Evolutionary conservation across 2,888 invertebrate genomes (phyloP), one percentile per base, ranked within the genome.

Genomic region (Drosophila prostipennis): DNA sequence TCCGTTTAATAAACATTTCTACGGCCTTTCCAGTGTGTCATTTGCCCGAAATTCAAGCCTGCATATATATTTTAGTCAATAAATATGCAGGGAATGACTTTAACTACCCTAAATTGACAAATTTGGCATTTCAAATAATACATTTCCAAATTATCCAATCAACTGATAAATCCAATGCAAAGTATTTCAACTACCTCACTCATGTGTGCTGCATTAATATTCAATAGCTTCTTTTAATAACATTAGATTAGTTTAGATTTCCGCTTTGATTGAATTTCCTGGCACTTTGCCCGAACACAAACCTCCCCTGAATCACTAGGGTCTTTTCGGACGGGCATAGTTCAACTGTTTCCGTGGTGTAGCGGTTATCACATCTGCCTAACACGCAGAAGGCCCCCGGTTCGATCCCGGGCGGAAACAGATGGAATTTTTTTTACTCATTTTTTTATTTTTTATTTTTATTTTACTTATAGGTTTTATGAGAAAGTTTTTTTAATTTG

Each of bases 341-440:
- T 8, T 3, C 78, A 87, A 2, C 74, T 76, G 92, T 90, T 91
- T 91, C 90, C 87, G 91, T 91, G 89, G 92, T 92, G 91, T 91
- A 93, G 90, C 84, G 92, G 89, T 92, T 92, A 92, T 92, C 92
- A 92, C 92, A 91, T 92, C 91, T 91, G 92, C 92, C 92, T 92
- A 91, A 92, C 92, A 92, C 92, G 92, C 92, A 91, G 91, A 92
- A 92, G 92, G 92, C 91, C 92, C 92, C 91, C 92, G 92, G 92
- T 92, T 92, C 92, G 91, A 92, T 90, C 91, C 92, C 92, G 91
- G 91, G 90, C 73, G 69, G 69, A 70, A 65, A 69, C 70, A 68
- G 32, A 14, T 42, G 1, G 11, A 11, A 10, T 6, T n/a, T 1
- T 1, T 14, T 36, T 19, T 19, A 26, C 26, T 6, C 26, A 0